Percentiles rank a stretch among this genome's conserved stretches.
Evolutionary conservation across 2,113 vertebrate species (phyloP).

Genomic region (Peromyscus polionotus): DNA sequence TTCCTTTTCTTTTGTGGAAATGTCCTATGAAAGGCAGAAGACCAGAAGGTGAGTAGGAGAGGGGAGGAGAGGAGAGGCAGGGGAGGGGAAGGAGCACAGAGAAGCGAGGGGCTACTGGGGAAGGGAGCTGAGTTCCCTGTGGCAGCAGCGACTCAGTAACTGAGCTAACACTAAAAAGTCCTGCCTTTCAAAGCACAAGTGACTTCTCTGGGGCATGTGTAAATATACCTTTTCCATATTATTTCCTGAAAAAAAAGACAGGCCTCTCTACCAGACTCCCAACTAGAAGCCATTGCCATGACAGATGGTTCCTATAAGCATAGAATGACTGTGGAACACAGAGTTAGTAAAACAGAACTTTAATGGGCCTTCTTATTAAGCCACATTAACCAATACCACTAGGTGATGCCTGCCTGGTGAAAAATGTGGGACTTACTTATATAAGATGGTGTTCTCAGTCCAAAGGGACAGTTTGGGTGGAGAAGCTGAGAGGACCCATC

Average conservation of each 20-base stretch:
- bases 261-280: no score
- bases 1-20: constrained; percentile 88
- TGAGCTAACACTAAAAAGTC: constrained; percentile 21
- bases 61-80: background rate
- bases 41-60: background rate
- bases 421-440: background rate
- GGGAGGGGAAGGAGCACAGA: constrained; percentile 60
- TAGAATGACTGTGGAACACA: no score
- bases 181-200: no score
- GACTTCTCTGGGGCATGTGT: no score
- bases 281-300: no score
- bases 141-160: constrained; percentile 75
- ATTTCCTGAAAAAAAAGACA: no score
- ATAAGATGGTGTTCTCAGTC: background rate
- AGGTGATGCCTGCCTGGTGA: background rate
- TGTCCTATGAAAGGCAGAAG: constrained; percentile 77
- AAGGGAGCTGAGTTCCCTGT: background rate
- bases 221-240: no score
- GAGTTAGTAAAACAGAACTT: no score
- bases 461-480: background rate
- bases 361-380: background rate
- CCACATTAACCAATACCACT: background rate
- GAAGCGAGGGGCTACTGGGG: constrained; percentile 62
- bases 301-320: no score
- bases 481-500: background rate